A percentile compares a stretch with the other conserved stretches of the same genome.
phyloP scores from a whole-genome alignment of 1,140 invertebrate genomes.

The Odontomachus brunneus region DNA sequence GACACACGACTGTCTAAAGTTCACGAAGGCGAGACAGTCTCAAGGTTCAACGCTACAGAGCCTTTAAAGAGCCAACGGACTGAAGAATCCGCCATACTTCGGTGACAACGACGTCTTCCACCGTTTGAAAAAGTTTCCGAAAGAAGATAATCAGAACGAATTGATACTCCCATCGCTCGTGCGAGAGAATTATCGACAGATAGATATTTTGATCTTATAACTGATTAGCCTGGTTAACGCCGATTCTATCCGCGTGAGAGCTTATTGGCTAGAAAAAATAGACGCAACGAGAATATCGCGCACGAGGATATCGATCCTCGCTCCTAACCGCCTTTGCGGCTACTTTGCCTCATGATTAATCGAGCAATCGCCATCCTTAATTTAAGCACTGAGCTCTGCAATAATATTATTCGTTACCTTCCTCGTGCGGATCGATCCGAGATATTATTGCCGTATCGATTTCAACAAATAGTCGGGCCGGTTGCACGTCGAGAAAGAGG shows the following conservation, averaged over 20 bases:
- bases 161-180: neutral
- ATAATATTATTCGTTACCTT: constrained; percentile 47
- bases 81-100: too few relatives aligned
- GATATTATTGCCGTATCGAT: constrained; percentile 48
- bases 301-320: constrained; percentile 47
- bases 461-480: constrained; percentile 34
- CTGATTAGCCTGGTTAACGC: constrained; percentile 53
- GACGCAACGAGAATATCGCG: constrained; percentile 56
- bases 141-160: neutral
- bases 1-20: neutral
- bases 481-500: neutral
- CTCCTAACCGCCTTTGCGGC: constrained; percentile 34
- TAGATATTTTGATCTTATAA: constrained; percentile 11
- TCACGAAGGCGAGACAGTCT: neutral
- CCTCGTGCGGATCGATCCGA: constrained; percentile 27
- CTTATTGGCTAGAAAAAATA: constrained; percentile 60
- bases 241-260: constrained; percentile 33
- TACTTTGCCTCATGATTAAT: constrained; percentile 53
- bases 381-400: constrained; percentile 51
- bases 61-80: too few relatives aligned
- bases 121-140: too few relatives aligned
- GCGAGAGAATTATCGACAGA: neutral
- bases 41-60: too few relatives aligned
- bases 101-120: too few relatives aligned
- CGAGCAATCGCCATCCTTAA: constrained; percentile 52